A percentile compares a stretch with the other conserved stretches of the same genome.
phyloP scores from a whole-genome alignment of 2,797 vertebrate genomes.

The Austrolebias charrua region DNA sequence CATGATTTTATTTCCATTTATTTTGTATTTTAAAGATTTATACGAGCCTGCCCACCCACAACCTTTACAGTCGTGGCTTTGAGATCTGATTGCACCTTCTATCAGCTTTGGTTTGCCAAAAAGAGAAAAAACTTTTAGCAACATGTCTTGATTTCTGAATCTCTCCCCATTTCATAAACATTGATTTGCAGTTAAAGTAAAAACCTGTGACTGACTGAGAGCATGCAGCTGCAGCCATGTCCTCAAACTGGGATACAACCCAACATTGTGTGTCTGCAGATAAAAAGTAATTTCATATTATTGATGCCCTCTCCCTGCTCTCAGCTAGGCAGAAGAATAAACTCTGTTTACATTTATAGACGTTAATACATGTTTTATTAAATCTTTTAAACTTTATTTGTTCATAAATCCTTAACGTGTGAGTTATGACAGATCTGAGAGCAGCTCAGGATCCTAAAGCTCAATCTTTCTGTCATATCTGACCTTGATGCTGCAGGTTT shows the following conservation, averaged over 20 bases:
- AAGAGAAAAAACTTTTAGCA: too few relatives aligned
- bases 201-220: neutral
- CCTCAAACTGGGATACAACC: conserved; percentile 47
- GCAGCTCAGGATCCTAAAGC: conserved; percentile 47
- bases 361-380: neutral
- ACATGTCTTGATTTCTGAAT: too few relatives aligned
- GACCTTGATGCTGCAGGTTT: conserved; percentile 29
- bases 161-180: too few relatives aligned
- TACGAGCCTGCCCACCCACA: too few relatives aligned
- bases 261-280: conserved; percentile 55
- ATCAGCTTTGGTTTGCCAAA: neutral
- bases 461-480: conserved; percentile 51
- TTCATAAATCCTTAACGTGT: conserved; percentile 63
- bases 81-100: neutral
- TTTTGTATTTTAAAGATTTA: too few relatives aligned
- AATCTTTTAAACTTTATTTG: neutral
- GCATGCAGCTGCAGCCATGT: neutral
- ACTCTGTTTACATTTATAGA: neutral
- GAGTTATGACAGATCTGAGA: conserved; percentile 42
- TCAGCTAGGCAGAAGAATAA: too few relatives aligned
- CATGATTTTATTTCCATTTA: too few relatives aligned
- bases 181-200: too few relatives aligned
- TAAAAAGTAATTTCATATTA: conserved; percentile 49
- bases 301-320: too few relatives aligned
- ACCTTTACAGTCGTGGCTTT: too few relatives aligned